Percentiles rank a stretch among this genome's conserved stretches.
These are phyloP conservation scores for Ibidorhyncha struthersii DNA, from an alignment of 2,113 vertebrate species.

Conservation along the genomic window DNA sequence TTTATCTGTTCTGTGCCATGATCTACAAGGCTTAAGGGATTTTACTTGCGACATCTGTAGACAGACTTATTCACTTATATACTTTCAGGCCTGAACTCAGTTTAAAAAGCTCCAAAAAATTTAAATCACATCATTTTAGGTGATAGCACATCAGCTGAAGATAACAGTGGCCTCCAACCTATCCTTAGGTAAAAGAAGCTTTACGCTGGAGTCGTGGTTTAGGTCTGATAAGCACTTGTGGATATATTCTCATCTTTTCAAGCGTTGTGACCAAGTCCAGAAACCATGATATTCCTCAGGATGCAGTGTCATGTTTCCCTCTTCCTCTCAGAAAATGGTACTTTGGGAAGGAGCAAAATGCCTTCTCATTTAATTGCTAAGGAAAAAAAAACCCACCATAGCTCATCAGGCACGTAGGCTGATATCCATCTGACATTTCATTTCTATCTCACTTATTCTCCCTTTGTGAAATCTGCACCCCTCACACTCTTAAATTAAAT, in stretches of 20 bases:
- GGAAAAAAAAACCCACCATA: not conserved
- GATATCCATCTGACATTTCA: not conserved
- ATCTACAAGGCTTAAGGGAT: not conserved
- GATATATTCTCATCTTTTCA: not conserved
- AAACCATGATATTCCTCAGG: not conserved
- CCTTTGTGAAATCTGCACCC: conserved; percentile 5
- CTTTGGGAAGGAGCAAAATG: not conserved
- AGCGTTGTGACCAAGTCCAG: not conserved
- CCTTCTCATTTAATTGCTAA: not conserved
- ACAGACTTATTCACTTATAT: not conserved
- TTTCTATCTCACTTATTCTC: not conserved
- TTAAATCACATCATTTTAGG: not conserved
- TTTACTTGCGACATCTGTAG: not conserved
- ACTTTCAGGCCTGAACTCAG: not conserved
- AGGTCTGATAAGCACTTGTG: not conserved
- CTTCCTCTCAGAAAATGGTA: not conserved
- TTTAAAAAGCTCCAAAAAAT: not conserved
- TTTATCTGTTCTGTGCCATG: not conserved
- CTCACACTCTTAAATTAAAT: conserved; percentile 6
- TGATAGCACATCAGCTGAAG: not conserved
- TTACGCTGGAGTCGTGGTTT: not conserved
- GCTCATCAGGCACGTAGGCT: not conserved
- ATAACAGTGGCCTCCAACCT: not conserved
- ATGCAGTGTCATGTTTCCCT: not conserved
- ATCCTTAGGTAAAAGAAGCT: not conserved